Base-by-base conservation (phyloP, 2,113 vertebrate genomes). In the Oceanites oceanicus region DNA sequence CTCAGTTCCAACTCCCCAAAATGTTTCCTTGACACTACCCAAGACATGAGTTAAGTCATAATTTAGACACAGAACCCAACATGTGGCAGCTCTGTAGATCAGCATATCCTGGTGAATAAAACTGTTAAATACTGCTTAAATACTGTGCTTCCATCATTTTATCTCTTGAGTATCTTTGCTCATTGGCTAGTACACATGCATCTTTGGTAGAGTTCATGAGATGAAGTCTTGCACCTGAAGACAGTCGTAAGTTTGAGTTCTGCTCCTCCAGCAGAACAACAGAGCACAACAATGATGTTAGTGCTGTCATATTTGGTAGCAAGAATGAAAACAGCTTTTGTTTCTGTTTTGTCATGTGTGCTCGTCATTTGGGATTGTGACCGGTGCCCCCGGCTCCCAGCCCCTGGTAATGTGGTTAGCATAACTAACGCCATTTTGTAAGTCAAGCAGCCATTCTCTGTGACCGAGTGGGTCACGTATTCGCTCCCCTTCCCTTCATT, bases 401-500 rank as follows among this genome's bases (percentile, higher is more conserved):
- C 5, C 26, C 27, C 56, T 38, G 26, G 15, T 49, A 38, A 38
- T 5, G 4, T 17, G 13, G 42, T 75, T 36, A 45, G 56, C 34
- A 13, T 16, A 47, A 76, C 26, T 30, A 36, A 76, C 3, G 53
- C 18, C 21, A 62, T 50, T 77, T 61, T 49, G 12, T 61, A 49
- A 49, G 20, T 56, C 29, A 63, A 45, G 40, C 49, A 36, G 50
- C 32, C 25, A 18, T 45, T 30, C 77, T 17, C 32, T 13, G 49
- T 11, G 30, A 29, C 38, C 3, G 2, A 53, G 36, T 2, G 3
- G 30, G 49, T 65, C 47, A 42, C 1, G 1, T 6, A 27, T 17
- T 44, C 10, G 0, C n/a, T 55, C 25, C 49, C 11, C 27, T 53
- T 44, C 25, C 38, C 59, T 29, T 65, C 38, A 21, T 44, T 42